These are phyloP conservation scores for Drosophila barbarae DNA, from an alignment of 2,888 invertebrate species.

Conservation along the genomic window DNA sequence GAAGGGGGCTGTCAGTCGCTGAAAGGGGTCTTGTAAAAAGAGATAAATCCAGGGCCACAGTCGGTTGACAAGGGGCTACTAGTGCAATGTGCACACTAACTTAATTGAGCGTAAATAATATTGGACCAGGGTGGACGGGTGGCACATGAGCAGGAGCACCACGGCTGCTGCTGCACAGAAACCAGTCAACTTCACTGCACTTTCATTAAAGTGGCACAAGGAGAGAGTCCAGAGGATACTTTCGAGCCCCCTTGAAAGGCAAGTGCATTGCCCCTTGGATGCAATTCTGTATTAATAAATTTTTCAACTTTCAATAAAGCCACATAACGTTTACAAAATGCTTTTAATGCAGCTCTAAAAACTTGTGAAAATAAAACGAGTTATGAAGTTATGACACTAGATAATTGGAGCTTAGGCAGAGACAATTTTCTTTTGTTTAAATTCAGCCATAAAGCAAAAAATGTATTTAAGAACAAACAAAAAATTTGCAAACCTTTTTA, in stretches of 20 bases:
- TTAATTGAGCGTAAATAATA: constrained; percentile 68
- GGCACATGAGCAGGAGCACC: constrained; percentile 8
- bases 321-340: neutral
- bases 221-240: neutral
- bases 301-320: neutral
- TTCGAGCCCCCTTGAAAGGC: too few species aligned
- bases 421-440: too few species aligned
- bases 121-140: constrained; percentile 4
- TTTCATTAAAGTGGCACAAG: constrained; percentile 22
- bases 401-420: neutral
- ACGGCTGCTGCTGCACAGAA: constrained; percentile 5
- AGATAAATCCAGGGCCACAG: constrained; percentile 3
- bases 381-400: neutral
- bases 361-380: too few species aligned
- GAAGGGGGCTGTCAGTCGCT: neutral
- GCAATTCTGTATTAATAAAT: neutral
- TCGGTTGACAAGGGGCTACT: neutral
- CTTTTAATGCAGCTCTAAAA: too few species aligned
- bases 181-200: constrained; percentile 37
- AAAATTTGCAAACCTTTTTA: too few species aligned
- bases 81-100: constrained; percentile 18
- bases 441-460: too few species aligned
- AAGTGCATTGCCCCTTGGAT: constrained; percentile 3
- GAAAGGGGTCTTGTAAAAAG: neutral
- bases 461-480: too few species aligned